These are phyloP conservation scores for Formicarius rufipectus DNA, from an alignment of 2,113 vertebrate genomes.

Conservation along the genomic window DNA sequence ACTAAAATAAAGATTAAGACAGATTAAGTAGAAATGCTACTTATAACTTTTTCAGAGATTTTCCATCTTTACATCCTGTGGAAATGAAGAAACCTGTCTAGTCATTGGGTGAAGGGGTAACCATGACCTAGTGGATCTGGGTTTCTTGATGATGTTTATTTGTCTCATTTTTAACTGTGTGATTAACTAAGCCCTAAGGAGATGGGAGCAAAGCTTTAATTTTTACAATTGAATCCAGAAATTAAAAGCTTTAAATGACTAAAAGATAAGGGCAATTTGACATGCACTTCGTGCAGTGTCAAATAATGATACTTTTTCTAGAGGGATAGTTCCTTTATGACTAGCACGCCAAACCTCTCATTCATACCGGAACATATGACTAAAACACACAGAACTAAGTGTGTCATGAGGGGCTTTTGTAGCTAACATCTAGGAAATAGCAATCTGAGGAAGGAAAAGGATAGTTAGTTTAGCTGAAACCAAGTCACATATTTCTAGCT, in stretches of 20 bases:
- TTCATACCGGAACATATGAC: background rate
- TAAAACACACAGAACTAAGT: background rate
- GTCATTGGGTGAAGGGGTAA: background rate
- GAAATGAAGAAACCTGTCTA: background rate
- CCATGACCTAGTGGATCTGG: background rate
- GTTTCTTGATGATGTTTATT: background rate
- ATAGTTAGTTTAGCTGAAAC: background rate
- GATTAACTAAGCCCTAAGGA: slow-evolving; percentile 2
- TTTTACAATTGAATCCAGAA: slow-evolving; percentile 29
- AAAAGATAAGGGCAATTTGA: slow-evolving; percentile 14
- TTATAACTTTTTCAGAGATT: background rate
- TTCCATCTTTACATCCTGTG: background rate
- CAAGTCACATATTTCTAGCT: background rate
- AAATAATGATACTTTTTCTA: slow-evolving; percentile 6
- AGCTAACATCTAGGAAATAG: background rate
- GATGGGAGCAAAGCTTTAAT: slow-evolving; percentile 4
- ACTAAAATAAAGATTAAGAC: background rate
- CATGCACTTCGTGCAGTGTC: background rate
- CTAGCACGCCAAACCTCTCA: background rate
- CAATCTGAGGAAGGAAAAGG: background rate
- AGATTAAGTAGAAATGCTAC: background rate
- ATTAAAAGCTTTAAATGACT: slow-evolving; percentile 29
- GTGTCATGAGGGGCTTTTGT: background rate
- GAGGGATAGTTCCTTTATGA: slow-evolving; percentile 18
- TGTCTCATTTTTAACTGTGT: background rate